Percentiles rank a stretch among this genome's conserved stretches.
These are phyloP conservation scores for Aldrovandia affinis DNA, from an alignment of 2,797 vertebrate genomes.

Conservation along the genomic window DNA sequence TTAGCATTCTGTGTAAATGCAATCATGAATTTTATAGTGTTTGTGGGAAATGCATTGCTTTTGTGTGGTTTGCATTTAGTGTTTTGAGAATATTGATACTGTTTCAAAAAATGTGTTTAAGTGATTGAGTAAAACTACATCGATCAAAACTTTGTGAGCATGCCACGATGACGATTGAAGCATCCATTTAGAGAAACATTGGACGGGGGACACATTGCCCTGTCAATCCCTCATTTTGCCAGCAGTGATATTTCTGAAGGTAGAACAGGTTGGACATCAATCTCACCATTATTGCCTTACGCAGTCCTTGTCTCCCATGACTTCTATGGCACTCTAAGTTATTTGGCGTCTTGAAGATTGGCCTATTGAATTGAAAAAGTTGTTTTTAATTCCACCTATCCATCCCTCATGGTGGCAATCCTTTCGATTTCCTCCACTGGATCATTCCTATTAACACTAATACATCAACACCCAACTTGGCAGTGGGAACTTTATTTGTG, in stretches of 20 bases:
- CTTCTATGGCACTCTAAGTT: neutral
- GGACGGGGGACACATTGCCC: neutral
- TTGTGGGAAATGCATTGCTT: no score
- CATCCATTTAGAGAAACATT: neutral
- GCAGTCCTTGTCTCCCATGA: neutral
- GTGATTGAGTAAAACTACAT: neutral
- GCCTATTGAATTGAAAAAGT: slow-evolving; percentile 4
- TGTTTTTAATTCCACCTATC: slow-evolving; percentile 14
- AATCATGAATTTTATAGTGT: no score
- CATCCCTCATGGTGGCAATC: slow-evolving; percentile 7
- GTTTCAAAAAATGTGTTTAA: no score
- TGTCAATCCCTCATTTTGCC: neutral
- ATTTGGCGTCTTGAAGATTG: neutral
- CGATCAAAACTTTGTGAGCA: neutral
- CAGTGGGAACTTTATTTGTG: neutral
- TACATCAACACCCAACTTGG: neutral
- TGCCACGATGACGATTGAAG: neutral
- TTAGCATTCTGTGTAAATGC: no score
- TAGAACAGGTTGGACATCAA: neutral
- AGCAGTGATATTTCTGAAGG: neutral
- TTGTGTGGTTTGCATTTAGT: no score
- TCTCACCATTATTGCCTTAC: neutral
- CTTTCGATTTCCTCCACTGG: neutral
- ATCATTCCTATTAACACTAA: neutral
- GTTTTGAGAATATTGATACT: no score